Evolutionary conservation across 2,888 invertebrate genomes (phyloP), one percentile per base, ranked within the genome.

Genomic region (Drosophila glabriapex): DNA sequence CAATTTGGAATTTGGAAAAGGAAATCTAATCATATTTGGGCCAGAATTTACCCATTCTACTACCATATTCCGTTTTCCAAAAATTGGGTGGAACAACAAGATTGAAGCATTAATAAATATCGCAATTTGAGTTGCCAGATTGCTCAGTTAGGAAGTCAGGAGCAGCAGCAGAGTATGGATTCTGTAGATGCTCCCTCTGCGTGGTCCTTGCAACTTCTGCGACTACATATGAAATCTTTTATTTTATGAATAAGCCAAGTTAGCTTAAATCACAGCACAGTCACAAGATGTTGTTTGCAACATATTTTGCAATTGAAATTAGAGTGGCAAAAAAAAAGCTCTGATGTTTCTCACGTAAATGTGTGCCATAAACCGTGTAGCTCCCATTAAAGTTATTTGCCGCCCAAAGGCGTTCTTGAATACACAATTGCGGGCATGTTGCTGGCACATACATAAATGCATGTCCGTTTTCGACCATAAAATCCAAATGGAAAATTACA

Each of bases 331-430:
- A 33, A 46, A 53, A 43, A 59, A 68, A 77, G 68, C 78, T 69
- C 53, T 69, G 59, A 83, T 77, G 80, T 75, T 69, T 54, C 73
- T 75, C 90, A 85, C 90, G 90, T 90, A 83, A 76, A 59, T 68
- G 73, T 71, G 73, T 73, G 86, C 46, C 86, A 80, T 85, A 85
- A 85, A 85, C 85, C 71, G 81, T 90, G 81, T 85, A 90, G 75
- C 67, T 70, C 63, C 75, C 73, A 88, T 85, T 64, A 90, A 90
- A 85, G 68, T 83, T 85, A 73, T 90, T 60, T 69, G 73, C 68
- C 72, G 68, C 53, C 43, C 68, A 76, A 78, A 65, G 70, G 56
- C 68, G 72, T 70, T 78, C 59, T 64, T 65, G 90, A 80, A 85
- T 90, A 90, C 90, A 43, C 70, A 89, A 76, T 76, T 68, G 68